Evolutionary conservation across 2,888 invertebrate species (phyloP).

Genomic region (Rotaria socialis): DNA sequence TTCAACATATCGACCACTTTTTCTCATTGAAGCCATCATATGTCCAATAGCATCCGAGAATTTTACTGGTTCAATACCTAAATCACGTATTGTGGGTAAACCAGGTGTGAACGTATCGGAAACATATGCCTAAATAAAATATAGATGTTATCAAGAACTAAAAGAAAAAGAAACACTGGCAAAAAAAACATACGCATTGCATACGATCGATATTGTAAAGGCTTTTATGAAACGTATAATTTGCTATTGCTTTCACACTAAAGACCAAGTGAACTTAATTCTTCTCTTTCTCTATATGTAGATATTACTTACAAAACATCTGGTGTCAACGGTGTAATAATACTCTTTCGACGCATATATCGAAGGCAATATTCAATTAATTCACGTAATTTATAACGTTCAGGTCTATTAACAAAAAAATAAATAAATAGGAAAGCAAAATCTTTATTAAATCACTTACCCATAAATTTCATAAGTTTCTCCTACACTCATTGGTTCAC

Average conservation of each 20-base stretch:
- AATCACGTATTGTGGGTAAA: conserved; percentile 40
- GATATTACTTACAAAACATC: conserved; percentile 38
- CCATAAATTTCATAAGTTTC: conserved; percentile 14
- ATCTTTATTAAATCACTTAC: neutral
- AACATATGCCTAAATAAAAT: conserved; percentile 35
- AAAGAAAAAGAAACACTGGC: neutral
- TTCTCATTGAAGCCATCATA: conserved; percentile 16
- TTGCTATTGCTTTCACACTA: conserved; percentile 11
- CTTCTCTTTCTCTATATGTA: neutral
- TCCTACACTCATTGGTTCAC: conserved; percentile 23
- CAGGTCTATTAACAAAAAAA: conserved; percentile 38
- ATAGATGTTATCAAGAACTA: neutral
- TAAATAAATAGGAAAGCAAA: neutral
- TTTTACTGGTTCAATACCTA: conserved; percentile 41
- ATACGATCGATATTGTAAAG: conserved; percentile 41
- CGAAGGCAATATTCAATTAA: conserved; percentile 43
- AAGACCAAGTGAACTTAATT: neutral
- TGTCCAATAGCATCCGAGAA: conserved; percentile 40
- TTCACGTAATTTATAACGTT: conserved; percentile 45
- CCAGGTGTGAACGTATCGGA: conserved; percentile 41
- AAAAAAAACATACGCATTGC: conserved; percentile 39
- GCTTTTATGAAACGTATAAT: conserved; percentile 22
- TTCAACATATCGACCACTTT: conserved; percentile 41
- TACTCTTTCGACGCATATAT: conserved; percentile 37
- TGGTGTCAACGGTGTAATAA: conserved; percentile 42